Percentiles rank a stretch among this genome's conserved stretches.
phyloP scores from a whole-genome alignment of 2,797 vertebrate species.

The Tapirus indicus region DNA sequence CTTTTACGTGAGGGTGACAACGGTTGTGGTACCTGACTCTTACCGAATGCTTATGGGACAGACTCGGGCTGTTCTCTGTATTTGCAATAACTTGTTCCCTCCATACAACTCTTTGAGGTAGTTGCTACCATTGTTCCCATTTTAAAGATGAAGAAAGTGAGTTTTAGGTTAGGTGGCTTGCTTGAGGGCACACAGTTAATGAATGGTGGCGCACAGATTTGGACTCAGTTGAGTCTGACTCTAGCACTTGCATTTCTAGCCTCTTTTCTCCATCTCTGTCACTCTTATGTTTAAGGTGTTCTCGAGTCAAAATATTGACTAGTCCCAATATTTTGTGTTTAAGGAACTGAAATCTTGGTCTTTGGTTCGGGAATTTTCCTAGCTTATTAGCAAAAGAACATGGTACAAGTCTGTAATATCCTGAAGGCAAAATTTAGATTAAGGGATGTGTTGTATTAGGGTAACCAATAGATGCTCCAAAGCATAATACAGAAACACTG shows the following conservation, averaged over 20 bases:
- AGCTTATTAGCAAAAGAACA: constrained; percentile 32
- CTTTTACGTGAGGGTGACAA: background rate
- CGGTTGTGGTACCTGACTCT: background rate
- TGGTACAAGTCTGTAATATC: background rate
- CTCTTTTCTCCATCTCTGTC: background rate
- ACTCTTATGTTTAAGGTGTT: background rate
- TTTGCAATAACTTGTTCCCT: background rate
- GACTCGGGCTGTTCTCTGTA: background rate
- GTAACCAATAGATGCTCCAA: background rate
- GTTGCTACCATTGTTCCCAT: background rate
- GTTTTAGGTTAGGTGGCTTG: background rate
- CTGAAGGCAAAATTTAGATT: constrained; percentile 6
- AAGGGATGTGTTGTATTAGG: background rate
- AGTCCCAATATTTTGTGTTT: background rate
- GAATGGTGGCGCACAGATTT: background rate
- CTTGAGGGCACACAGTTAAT: background rate
- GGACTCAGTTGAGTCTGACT: background rate
- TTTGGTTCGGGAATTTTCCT: background rate
- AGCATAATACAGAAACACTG: background rate
- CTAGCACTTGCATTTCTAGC: background rate
- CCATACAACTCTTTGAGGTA: background rate
- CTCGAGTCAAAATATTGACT: background rate
- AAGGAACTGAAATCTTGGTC: background rate
- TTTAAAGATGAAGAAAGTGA: background rate
- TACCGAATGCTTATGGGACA: background rate